phyloP scores from a whole-genome alignment of 2,113 vertebrate genomes.

The Oreocharis arfaki region DNA sequence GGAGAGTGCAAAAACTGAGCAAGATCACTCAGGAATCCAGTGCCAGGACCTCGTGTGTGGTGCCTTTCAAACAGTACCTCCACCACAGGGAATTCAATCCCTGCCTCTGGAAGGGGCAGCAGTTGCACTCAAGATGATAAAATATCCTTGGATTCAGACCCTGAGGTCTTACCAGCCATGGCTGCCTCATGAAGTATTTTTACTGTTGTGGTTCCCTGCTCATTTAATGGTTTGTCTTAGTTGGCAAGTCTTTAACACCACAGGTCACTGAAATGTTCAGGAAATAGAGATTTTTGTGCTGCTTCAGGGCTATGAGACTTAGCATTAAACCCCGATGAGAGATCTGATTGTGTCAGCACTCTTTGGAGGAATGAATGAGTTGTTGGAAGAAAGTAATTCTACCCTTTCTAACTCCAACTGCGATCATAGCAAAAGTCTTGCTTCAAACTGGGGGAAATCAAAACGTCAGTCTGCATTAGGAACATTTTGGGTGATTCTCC shows the following conservation, averaged over 20 bases:
- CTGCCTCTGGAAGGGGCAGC: neutral
- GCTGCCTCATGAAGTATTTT: neutral
- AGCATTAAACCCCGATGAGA: constrained; percentile 14
- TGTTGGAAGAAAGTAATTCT: constrained; percentile 41
- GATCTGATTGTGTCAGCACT: constrained; percentile 38
- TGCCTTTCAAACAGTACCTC: neutral
- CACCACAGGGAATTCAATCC: neutral
- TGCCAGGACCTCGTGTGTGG: neutral
- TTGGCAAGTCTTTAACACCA: neutral
- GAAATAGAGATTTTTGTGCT: constrained; percentile 35
- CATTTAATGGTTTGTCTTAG: constrained; percentile 24
- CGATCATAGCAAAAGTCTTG: constrained; percentile 15
- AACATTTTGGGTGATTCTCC: constrained; percentile 19
- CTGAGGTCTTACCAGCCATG: neutral
- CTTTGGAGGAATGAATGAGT: constrained; percentile 12
- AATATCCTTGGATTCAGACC: neutral
- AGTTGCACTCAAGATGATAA: neutral
- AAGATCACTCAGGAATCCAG: neutral
- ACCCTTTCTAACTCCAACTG: neutral
- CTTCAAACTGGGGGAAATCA: constrained; percentile 36
- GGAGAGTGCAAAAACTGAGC: neutral
- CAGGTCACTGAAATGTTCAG: neutral
- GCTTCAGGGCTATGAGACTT: constrained; percentile 22
- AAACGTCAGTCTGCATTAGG: constrained; percentile 55
- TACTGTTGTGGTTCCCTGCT: constrained; percentile 41